Evolutionary conservation across 2,113 vertebrate species (phyloP).

Genomic region (Oceanites oceanicus): DNA sequence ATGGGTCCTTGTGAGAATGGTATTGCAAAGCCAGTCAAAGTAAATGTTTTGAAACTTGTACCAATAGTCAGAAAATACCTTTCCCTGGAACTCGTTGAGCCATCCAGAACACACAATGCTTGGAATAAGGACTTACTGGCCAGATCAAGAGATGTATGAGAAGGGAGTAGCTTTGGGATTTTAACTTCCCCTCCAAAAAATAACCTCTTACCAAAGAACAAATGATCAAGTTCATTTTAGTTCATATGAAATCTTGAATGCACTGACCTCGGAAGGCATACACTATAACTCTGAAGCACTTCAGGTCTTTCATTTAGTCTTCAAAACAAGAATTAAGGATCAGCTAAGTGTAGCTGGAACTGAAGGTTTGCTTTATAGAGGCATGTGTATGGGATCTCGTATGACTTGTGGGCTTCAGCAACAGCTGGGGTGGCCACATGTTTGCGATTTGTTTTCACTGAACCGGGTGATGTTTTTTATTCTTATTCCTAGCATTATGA

Average conservation of each 20-base stretch:
- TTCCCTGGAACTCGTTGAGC: not conserved
- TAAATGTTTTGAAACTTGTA: not conserved
- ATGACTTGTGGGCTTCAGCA: not conserved
- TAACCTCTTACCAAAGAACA: not conserved
- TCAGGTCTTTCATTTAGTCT: not conserved
- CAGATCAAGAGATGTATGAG: not conserved
- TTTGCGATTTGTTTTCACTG: not conserved
- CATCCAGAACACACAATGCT: not conserved
- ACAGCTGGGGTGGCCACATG: not conserved
- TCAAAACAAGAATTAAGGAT: not conserved
- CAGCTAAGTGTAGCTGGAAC: not conserved
- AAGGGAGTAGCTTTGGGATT: not conserved
- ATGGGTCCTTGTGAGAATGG: not conserved
- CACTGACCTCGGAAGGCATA: not conserved
- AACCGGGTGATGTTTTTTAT: not conserved
- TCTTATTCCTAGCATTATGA: not conserved
- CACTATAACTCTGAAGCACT: fast-evolving
- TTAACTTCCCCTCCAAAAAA: not conserved
- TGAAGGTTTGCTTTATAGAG: not conserved
- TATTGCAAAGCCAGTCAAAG: not conserved
- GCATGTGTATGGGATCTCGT: fast-evolving
- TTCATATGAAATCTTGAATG: not conserved
- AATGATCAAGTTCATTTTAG: not conserved
- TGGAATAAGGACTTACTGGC: not conserved
- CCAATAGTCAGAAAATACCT: not conserved